Evolutionary conservation across 2,113 vertebrate genomes (phyloP), one percentile per base, ranked within the genome.

Genomic region (Podilymbus podiceps): DNA sequence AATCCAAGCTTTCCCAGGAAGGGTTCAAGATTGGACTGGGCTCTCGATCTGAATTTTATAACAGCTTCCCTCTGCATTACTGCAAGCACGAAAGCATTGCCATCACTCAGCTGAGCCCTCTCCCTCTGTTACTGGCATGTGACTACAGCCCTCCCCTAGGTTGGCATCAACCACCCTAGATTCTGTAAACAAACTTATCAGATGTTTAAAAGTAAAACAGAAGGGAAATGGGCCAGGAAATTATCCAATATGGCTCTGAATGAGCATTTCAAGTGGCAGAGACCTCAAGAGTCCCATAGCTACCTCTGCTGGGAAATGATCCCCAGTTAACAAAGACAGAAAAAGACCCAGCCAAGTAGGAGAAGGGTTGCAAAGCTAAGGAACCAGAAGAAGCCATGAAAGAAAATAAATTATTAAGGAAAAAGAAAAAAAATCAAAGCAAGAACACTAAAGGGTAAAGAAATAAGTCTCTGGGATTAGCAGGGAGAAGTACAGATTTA

Each of bases 271-370:
- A 93, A 89, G 77, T 9, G 5, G 76, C 67, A 85, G 74, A 91
- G 78, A 89, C 76, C 80, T 86, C 55, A 56, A 62, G 55, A 96
- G 56, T 72, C 52, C 80, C 72, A 63, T 15, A 90, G 73, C 64
- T 93, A 90, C 69, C 86, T 88, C 59, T 46, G 79, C 79, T 75
- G 59, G 67, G 85, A 92, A 92, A 95, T 7, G 5, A 91, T 64
- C 73, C 59, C 60, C 56, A 76, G 56, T 35, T 93, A 93, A 93
- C 47, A 82, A 91, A 90, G 79, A 72, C 67, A 90, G 59, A 79
- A 90, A 90, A 95, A 89, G 77, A 94, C 89, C 50, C 85, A 95
- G 91, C 78, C 91, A 95, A 97, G 71, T 18, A 86, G 67, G 77
- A 95, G 66, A 91, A 93, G 46, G 42, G 50, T 53, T 69, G 46